Evolutionary conservation across 2,888 invertebrate genomes (phyloP).

Genomic region (Thysanoteuthis rhombus): DNA sequence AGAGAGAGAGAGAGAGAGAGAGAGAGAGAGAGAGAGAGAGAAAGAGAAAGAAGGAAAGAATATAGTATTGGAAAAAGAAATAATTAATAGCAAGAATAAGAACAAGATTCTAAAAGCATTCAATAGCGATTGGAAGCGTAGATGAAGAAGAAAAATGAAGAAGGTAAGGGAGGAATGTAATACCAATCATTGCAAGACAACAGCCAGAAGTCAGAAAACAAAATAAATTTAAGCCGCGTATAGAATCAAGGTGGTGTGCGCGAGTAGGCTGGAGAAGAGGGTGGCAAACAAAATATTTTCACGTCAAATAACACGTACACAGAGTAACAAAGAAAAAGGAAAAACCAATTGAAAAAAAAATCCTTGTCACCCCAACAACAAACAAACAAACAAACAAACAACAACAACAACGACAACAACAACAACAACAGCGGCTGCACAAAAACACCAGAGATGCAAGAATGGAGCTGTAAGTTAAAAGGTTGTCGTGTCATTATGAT

Average conservation of each 20-base stretch:
- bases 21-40: neutral
- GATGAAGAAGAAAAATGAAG: neutral
- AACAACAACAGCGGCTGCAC: neutral
- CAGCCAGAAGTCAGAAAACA: neutral
- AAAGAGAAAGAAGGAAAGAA: neutral
- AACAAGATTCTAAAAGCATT: neutral
- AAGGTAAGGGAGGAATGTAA: neutral
- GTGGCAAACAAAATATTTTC: slow-evolving; percentile 12
- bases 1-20: neutral
- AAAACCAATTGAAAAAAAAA: neutral
- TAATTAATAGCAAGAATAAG: neutral
- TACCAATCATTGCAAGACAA: neutral
- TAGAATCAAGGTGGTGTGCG: neutral
- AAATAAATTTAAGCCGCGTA: neutral
- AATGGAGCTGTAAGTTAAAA: neutral
- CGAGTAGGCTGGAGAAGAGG: neutral
- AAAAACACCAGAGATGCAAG: neutral
- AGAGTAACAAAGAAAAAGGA: neutral
- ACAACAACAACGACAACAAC: neutral
- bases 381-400: neutral
- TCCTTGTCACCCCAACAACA: neutral
- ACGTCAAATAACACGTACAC: slow-evolving; percentile 12
- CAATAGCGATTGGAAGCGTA: neutral
- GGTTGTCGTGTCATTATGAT: neutral
- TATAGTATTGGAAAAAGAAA: too few relatives aligned